Evolutionary conservation across 2,888 invertebrate species (phyloP).

Genomic region (Elysia crispata): DNA sequence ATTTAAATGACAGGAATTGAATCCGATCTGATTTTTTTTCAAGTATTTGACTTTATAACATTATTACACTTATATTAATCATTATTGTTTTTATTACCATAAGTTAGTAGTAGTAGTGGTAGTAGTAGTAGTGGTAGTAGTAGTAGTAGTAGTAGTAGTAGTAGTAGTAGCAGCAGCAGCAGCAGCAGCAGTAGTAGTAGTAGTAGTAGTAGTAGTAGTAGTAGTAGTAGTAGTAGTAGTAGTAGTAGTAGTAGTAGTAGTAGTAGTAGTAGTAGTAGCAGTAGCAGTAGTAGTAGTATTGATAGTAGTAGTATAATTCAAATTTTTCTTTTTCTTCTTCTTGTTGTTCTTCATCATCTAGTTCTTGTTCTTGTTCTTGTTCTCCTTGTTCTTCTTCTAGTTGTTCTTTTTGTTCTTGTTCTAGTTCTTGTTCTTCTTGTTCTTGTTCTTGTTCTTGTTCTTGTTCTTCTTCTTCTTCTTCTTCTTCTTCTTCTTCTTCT

Average conservation of each 20-base stretch:
- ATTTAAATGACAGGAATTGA: too few relatives aligned
- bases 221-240: slow-evolving; percentile 16
- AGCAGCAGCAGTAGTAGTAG: not conserved
- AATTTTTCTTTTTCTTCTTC: slow-evolving; percentile 5
- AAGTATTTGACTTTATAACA: too few relatives aligned
- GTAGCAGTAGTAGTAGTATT: too few relatives aligned
- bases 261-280: not conserved
- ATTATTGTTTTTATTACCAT: not conserved
- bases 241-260: slow-evolving; percentile 6
- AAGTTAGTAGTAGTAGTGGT: slow-evolving; percentile 7
- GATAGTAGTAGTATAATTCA: too few relatives aligned
- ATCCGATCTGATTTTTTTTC: too few relatives aligned
- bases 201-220: slow-evolving; percentile 11
- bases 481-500: slow-evolving; percentile 24
- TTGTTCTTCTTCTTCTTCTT: slow-evolving; percentile 21
- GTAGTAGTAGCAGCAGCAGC: slow-evolving; percentile 24
- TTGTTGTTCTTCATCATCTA: not conserved
- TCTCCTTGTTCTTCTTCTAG: not conserved
- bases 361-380: too few relatives aligned
- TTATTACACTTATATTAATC: not conserved
- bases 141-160: slow-evolving; percentile 21
- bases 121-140: slow-evolving; percentile 6
- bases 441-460: not conserved
- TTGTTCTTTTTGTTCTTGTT: not conserved
- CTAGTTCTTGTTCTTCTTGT: slow-evolving; percentile 11